A percentile compares a stretch with the other conserved stretches of the same genome.
These are phyloP conservation scores for Platichthys flesus DNA, from an alignment of 2,113 vertebrate genomes.

Conservation along the genomic window DNA sequence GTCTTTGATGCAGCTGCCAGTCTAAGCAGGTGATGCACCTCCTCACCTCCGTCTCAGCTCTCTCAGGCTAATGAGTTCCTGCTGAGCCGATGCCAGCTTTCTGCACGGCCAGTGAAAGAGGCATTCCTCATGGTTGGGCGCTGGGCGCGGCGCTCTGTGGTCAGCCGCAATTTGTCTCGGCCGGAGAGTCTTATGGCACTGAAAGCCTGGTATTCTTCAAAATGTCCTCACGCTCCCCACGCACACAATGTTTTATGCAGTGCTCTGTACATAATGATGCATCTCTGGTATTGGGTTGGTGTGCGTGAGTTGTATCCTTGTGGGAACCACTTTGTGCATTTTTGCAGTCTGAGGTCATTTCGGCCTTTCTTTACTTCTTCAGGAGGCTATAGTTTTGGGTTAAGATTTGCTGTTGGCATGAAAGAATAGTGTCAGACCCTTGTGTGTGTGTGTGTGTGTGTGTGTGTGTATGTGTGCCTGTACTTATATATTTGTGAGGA, in stretches of 20 bases:
- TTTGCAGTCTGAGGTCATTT: slow-evolving; percentile 61
- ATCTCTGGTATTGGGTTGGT: slow-evolving; percentile 42
- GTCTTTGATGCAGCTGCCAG: slow-evolving; percentile 72
- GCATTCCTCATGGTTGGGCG: slow-evolving; percentile 61
- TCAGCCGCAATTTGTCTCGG: slow-evolving; percentile 66
- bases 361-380: slow-evolving; percentile 24
- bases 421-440: background rate
- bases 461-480: no score
- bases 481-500: no score
- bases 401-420: slow-evolving; percentile 35
- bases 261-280: slow-evolving; percentile 56
- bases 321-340: slow-evolving; percentile 56
- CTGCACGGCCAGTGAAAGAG: slow-evolving; percentile 50
- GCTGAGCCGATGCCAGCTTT: slow-evolving; percentile 58
- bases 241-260: slow-evolving; percentile 49
- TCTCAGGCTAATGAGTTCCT: slow-evolving; percentile 43
- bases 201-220: slow-evolving; percentile 62
- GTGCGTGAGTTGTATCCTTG: slow-evolving; percentile 32
- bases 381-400: slow-evolving; percentile 29
- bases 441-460: background rate
- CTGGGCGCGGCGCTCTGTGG: slow-evolving; percentile 64
- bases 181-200: slow-evolving; percentile 48
- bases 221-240: slow-evolving; percentile 41
- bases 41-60: slow-evolving; percentile 37
- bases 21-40: slow-evolving; percentile 63